Base-by-base conservation (phyloP, 2,113 vertebrate species). In the Rhinichthys klamathensis region DNA sequence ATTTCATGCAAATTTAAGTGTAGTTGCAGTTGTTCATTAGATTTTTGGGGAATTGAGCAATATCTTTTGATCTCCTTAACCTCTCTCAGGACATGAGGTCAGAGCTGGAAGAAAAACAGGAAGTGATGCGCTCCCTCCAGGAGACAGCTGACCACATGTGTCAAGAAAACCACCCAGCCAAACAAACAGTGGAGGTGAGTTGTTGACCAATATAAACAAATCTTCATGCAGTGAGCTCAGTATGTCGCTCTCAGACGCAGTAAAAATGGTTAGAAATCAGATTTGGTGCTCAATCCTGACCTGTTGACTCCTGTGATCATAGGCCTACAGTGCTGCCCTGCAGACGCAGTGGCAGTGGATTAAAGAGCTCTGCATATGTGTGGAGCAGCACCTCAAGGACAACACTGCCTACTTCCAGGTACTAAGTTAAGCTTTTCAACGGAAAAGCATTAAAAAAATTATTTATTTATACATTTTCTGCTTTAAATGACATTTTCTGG, bases 261-360 rank as follows among this genome's bases (percentile, higher is more conserved):
- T 61, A 61, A 61, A 61, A 25, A 12, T 41, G 11, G 8, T 25
- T 77, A 56, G 12, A 16, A 80, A n/a, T n/a, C 2, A 79, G 16
- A 5, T 46, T 80, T 25, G 6, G 49, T 15, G 1, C 8, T 51
- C 9, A 54, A 6, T 44, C 35, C 35, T 38, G 61, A 49, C 16
- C 8, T 79, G 1, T 54, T 86, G 69, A 21, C 15, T 4, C 41
- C 5, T 76, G 8, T 83, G 13, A 72, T 86, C 27, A 1, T 92
- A 99, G 98, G 98, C 98, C 4, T 99, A 99, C 92, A 97, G 96
- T 0, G 98, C 98, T 2, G 98, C 98, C 0, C 94, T 98, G 84
- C 96, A 97, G 93, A 97, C 95, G 1, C 98, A 99, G 86, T 95
- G 98, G 95, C 97, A 97, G 91, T 99, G 98, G 98, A 96, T 99